Conservation (phyloP, 2,113 vertebrate genomes). For the Triplophysa dalaica region DNA sequence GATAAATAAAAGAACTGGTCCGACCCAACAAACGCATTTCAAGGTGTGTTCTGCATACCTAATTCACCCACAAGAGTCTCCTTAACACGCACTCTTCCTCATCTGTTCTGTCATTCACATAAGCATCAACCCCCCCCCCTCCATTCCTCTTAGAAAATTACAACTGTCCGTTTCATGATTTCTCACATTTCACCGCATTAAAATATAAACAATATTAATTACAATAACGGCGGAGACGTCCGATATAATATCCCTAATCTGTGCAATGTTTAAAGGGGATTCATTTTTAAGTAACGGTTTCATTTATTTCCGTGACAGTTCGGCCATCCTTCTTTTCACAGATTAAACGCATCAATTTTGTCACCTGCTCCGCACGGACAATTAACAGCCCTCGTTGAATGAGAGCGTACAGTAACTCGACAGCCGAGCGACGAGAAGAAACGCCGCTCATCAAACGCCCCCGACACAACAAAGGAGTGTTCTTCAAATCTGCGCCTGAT, state of each 20-base stretch:
- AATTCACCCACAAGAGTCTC: conserved; percentile 65
- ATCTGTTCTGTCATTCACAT: conserved; percentile 45
- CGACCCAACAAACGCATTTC: conserved; percentile 78
- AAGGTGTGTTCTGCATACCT: conserved; percentile 74
- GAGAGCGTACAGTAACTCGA: conserved; percentile 50
- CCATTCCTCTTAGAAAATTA: conserved; percentile 43
- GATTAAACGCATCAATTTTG: conserved; percentile 58
- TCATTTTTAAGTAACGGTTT: conserved; percentile 46
- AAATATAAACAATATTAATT: conserved; percentile 56
- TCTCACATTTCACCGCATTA: conserved; percentile 46
- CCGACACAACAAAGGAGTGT: conserved; percentile 50
- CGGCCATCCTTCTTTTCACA: conserved; percentile 41
- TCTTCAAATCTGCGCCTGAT: conserved; percentile 56
- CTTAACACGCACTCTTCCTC: conserved; percentile 47
- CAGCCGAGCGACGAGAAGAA: conserved; percentile 47
- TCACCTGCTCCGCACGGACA: conserved; percentile 55
- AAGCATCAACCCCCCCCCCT: conserved; percentile 48
- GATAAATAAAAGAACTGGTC: conserved; percentile 85
- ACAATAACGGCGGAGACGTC: conserved; percentile 29
- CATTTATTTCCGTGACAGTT: conserved; percentile 39
- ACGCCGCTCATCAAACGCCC: conserved; percentile 56
- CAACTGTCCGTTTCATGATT: conserved; percentile 42
- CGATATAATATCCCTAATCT: conserved; percentile 44
- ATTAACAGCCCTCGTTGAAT: conserved; percentile 53
- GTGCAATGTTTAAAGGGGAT: conserved; percentile 49